Base-by-base conservation (phyloP, 2,888 invertebrate species). In the Ichneumon xanthorius region DNA sequence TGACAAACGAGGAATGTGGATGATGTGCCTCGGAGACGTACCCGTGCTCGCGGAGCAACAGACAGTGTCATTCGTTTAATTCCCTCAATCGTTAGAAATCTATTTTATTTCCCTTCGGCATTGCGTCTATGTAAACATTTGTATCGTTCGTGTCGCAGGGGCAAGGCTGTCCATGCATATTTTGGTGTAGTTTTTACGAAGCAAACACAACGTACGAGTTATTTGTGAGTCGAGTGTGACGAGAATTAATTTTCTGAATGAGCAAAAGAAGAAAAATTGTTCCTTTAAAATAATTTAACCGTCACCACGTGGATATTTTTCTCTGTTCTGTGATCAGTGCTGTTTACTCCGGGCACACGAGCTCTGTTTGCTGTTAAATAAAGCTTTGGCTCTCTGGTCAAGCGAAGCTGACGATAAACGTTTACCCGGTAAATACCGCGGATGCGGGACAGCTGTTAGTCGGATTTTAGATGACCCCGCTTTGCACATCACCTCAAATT, bases 1-100 rank as follows among this genome's bases (percentile, higher is more conserved):
- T 89, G 90, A 89, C 88, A 89, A 88, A 89, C 88, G 88, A 89
- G 87, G 87, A 89, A 90, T 88, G 88, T 79, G 87, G 85, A 88
- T 87, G 89, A 90, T 88, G 40, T 22, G 16, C n/a, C 77, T 80
- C 87, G 82, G 88, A 87, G 87, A 30, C 30, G 30, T 55, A 7
- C 7, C 22, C 53, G 19, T n/a, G 19, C 19, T 55, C 53, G 19
- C 50, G 2, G n/a, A 53, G 5, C 50, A 7, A 9, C 53, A 55
- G 9, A 7, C 22, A 26, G 58, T 9, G 22, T 26, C 11, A 14
- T 11, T 22, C 26, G 22, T 33, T 33, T 33, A 33, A 30, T 63
- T 9, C 65, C n/a, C 30, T 33, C 86, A 87, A 88, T 88, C 88
- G 81, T 81, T 84, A 82, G 86, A 87, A 87, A 87, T 87, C 86